Percentiles rank a stretch among this genome's conserved stretches.
Conservation (phyloP, 2,113 vertebrate genomes). For the Meriones unguiculatus region DNA sequence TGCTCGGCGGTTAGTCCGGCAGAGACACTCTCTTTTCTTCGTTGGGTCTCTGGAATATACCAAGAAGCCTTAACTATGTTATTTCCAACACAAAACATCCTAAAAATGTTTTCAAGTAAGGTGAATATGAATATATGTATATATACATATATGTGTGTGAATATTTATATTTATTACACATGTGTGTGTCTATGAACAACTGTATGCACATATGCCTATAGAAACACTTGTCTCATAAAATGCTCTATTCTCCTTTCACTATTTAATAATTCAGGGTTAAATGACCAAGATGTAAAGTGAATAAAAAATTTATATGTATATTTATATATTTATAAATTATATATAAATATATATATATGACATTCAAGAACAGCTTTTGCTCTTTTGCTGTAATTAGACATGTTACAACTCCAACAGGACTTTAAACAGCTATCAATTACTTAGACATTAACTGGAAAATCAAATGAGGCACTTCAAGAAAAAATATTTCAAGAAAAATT, state of each 20-base stretch:
- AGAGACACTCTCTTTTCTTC: not conserved
- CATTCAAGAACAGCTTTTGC: not conserved
- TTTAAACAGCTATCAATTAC: not conserved
- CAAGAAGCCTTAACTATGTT: not conserved
- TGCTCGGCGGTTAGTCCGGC: not conserved
- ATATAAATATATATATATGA: conserved; percentile 21
- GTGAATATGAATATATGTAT: not conserved
- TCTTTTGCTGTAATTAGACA: not conserved
- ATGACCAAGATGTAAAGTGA: not conserved
- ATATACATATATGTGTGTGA: too few species aligned
- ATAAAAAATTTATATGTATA: too few species aligned
- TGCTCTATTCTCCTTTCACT: not conserved
- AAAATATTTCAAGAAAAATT: not conserved
- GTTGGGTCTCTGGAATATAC: not conserved
- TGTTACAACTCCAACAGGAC: not conserved
- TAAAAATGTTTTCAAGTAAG: not conserved
- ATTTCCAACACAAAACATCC: not conserved
- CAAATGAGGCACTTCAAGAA: not conserved
- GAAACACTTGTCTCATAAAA: not conserved
- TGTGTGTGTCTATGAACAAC: not conserved
- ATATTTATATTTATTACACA: not conserved
- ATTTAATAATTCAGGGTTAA: not conserved
- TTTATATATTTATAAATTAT: too few species aligned
- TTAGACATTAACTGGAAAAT: not conserved
- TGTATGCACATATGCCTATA: not conserved